Evolutionary conservation across 2,113 vertebrate species (phyloP).

Genomic region (Calcarius ornatus): DNA sequence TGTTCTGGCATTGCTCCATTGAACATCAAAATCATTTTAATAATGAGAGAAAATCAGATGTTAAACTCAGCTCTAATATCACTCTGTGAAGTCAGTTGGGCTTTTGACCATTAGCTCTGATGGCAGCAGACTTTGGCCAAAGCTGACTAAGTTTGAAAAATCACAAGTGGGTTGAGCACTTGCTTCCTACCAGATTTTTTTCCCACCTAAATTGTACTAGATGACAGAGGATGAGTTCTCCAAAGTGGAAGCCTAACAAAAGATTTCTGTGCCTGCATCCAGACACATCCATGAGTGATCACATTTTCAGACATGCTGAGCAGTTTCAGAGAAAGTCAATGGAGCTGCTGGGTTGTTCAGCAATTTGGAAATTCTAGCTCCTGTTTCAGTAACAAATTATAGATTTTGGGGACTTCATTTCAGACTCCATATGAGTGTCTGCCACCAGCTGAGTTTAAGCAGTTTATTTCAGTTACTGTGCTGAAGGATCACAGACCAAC

Average conservation of each 20-base stretch:
- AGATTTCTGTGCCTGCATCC: neutral
- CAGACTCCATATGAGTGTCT: neutral
- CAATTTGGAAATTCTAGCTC: neutral
- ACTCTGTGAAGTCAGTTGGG: rapidly evolving
- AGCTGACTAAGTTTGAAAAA: neutral
- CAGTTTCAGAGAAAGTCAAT: neutral
- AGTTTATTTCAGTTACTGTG: neutral
- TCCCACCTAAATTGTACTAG: neutral
- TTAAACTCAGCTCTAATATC: neutral
- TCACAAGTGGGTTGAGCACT: neutral
- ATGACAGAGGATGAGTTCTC: neutral
- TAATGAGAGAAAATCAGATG: neutral
- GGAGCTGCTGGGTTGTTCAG: neutral
- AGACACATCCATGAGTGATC: neutral
- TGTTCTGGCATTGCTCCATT: neutral
- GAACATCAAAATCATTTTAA: neutral
- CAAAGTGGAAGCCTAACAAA: neutral
- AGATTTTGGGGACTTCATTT: neutral
- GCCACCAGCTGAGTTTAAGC: neutral
- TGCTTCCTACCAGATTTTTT: neutral
- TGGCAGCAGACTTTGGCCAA: neutral
- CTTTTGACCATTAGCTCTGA: neutral
- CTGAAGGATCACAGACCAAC: neutral
- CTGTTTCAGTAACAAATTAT: neutral
- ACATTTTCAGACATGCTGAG: neutral